phyloP scores from a whole-genome alignment of 2,888 invertebrate genomes.

The Synanthedon andrenaeformis region DNA sequence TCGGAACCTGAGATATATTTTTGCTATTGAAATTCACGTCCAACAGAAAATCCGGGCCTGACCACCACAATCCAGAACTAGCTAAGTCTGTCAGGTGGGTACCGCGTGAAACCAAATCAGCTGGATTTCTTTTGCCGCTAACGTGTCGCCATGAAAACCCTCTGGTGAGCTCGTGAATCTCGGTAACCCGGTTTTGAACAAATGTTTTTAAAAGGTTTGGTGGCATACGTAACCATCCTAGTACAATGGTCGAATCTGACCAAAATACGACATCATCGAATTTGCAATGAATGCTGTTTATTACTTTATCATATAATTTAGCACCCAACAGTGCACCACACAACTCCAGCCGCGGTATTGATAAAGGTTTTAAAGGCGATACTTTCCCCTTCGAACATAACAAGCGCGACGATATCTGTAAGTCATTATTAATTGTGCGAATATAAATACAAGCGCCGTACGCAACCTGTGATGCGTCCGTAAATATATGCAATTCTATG shows the following conservation, averaged over 20 bases:
- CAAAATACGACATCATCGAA: conserved; percentile 11
- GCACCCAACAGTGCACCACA: conserved; percentile 15
- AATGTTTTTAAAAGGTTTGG: conserved; percentile 10
- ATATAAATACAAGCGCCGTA: conserved; percentile 16
- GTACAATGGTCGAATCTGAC: conserved; percentile 14
- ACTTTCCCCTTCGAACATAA: conserved; percentile 12
- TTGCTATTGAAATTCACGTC: neutral
- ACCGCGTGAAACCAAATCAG: conserved; percentile 2
- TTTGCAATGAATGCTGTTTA: conserved; percentile 4
- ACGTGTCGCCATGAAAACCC: neutral
- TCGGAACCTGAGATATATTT: too few relatives aligned
- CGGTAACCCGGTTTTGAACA: conserved; percentile 10
- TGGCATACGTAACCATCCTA: conserved; percentile 10
- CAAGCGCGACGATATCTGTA: conserved; percentile 2
- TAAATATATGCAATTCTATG: conserved; percentile 13
- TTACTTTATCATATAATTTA: conserved; percentile 10
- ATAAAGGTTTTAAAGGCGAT: conserved; percentile 11
- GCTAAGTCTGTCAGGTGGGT: neutral
- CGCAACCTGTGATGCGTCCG: conserved; percentile 12
- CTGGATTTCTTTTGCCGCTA: conserved; percentile 1
- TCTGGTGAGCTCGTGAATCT: conserved; percentile 5
- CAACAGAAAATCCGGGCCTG: neutral
- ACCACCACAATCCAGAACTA: neutral
- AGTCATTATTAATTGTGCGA: conserved; percentile 3
- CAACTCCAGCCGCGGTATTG: conserved; percentile 17